A percentile compares a stretch with the other conserved stretches of the same genome.
phyloP scores from a whole-genome alignment of 2,113 vertebrate genomes.

The Morone saxatilis region DNA sequence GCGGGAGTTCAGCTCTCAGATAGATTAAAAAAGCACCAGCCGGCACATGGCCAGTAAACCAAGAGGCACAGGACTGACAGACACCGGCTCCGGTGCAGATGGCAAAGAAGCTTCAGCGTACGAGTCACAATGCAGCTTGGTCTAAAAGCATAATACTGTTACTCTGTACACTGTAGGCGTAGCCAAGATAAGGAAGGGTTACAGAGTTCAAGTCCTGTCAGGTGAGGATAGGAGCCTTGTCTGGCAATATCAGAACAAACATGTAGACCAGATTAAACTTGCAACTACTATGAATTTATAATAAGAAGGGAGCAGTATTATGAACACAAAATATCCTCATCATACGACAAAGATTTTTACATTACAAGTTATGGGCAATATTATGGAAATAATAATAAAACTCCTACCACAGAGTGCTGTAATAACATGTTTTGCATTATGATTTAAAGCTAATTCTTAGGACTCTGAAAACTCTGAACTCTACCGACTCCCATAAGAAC shows the following conservation, averaged over 20 bases:
- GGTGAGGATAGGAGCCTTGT: constrained; percentile 6
- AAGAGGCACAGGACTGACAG: constrained; percentile 42
- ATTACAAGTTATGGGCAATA: not conserved
- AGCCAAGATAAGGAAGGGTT: constrained; percentile 42
- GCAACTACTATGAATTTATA: constrained; percentile 2
- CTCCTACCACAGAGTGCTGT: not conserved
- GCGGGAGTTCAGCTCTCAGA: constrained; percentile 57
- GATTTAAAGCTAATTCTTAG: constrained; percentile 24
- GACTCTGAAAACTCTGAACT: constrained; percentile 35
- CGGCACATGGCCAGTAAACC: constrained; percentile 49
- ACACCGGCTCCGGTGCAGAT: constrained; percentile 23
- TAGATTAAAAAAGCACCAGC: constrained; percentile 57
- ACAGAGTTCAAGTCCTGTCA: constrained; percentile 5
- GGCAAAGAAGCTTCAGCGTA: constrained; percentile 40
- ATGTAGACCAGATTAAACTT: not conserved
- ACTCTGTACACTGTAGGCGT: constrained; percentile 9
- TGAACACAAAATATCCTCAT: not conserved
- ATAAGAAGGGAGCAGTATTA: not conserved
- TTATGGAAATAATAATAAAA: constrained; percentile 24
- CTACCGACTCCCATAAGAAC: constrained; percentile 40
- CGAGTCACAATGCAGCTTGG: constrained; percentile 44
- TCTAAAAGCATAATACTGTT: constrained; percentile 33
- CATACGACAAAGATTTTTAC: not conserved
- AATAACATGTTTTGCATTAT: constrained; percentile 43
- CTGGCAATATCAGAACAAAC: constrained; percentile 33